Conservation (phyloP, 2,797 vertebrate genomes). For the Pelobates cultripes region DNA sequence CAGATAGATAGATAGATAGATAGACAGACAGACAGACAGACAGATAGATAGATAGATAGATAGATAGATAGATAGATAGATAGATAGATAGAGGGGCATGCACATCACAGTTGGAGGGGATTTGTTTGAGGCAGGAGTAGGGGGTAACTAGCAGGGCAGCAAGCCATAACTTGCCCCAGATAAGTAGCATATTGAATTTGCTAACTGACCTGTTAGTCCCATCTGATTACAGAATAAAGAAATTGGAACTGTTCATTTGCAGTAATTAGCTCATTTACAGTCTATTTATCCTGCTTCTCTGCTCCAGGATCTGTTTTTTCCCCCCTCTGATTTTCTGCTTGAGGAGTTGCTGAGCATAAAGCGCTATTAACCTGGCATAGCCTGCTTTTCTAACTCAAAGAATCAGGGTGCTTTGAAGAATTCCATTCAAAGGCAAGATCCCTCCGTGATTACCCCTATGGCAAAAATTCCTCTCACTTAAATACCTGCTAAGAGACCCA, state of each 20-base stretch:
- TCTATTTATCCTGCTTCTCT: constrained; percentile 23
- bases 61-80: too few species aligned
- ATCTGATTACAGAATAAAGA: constrained; percentile 22
- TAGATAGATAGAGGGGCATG: too few species aligned
- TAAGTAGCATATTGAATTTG: neutral
- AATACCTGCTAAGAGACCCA: constrained; percentile 42
- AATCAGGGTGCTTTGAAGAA: constrained; percentile 28
- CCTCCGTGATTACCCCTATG: constrained; percentile 31
- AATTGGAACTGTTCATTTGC: constrained; percentile 17
- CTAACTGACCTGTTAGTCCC: constrained; percentile 25
- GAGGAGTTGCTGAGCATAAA: constrained; percentile 14
- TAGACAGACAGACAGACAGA: too few species aligned
- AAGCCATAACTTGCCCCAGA: neutral
- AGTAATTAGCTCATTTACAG: constrained; percentile 54
- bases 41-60: too few species aligned
- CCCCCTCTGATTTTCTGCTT: constrained; percentile 34
- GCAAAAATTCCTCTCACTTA: constrained; percentile 48
- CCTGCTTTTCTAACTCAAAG: constrained; percentile 33
- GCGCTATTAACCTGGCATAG: constrained; percentile 23
- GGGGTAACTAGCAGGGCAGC: neutral
- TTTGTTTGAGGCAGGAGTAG: too few species aligned
- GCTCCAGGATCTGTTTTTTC: neutral
- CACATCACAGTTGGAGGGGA: too few species aligned
- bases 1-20: too few species aligned
- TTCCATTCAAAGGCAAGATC: constrained; percentile 32